Base-by-base conservation (phyloP, 2,113 vertebrate species). In the Chinchilla lanigera region DNA sequence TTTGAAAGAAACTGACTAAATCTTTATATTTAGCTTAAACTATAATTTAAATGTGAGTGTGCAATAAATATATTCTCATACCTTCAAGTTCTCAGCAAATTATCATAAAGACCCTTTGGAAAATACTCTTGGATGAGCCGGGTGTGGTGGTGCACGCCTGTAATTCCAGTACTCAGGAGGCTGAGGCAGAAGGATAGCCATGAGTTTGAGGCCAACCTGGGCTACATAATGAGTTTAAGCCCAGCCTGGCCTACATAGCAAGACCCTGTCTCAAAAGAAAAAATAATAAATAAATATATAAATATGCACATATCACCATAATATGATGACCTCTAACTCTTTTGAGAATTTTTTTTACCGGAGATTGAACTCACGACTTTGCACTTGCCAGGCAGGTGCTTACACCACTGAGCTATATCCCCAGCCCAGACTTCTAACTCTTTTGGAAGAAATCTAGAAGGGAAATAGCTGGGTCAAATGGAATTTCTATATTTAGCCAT, bases 41-140 rank as follows among this genome's bases (percentile, higher is more conserved):
- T 95, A 83, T 47, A 0, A 67, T 75, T 93, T 90, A 93, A 88
- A 93, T 35, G 16, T 75, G 19, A 95, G 16, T 1, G 4, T 41
- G 85, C 19, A 90, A 77, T 54, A 84, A 94, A 67, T 81, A 84
- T 50, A 90, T 69, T 90, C 50, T 87, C 35, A 82, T 38, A 67
- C 14, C 22, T 69, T 88, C 50, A 61, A 77, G 28, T 24, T 93
- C 56, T 96, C 81, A 95, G 41, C 22, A 77, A 44, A 58, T 86
- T 69, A 67, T 77, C 63, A 58, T 77, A 90, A 89, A 95, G 41
- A 89, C 22, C 13, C 26, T 80, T 86, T 82, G 61, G 75, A 93
- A 90, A 95, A 61, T 90, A 90, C 17, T 90, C 50, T 58, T 93
- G 16, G 35, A 28, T 26, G 24, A 33, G 33, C 33, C 12, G 5